Conservation (phyloP, 1,140 invertebrate genomes). For the Zaprionus davidi region DNA sequence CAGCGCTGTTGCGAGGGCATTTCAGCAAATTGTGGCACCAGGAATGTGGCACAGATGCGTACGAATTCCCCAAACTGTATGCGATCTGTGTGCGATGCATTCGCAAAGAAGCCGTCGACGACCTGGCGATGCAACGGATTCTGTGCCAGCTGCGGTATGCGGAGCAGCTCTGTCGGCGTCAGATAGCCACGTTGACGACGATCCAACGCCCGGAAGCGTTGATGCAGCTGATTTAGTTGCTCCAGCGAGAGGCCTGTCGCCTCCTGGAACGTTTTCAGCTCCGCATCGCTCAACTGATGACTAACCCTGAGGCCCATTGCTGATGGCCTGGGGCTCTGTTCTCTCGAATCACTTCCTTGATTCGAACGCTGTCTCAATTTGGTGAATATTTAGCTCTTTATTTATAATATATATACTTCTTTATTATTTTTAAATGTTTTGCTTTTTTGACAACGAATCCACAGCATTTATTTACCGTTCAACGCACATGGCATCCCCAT, state of each 20-base stretch:
- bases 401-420: too few relatives aligned
- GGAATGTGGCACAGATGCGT: slow-evolving; percentile 40
- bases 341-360: neutral
- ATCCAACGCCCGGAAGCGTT: slow-evolving; percentile 51
- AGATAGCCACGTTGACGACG: slow-evolving; percentile 52
- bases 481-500: neutral
- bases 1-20: too few relatives aligned
- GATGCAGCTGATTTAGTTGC: slow-evolving; percentile 51
- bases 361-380: neutral
- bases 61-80: slow-evolving; percentile 53
- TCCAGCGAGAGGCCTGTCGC: slow-evolving; percentile 19
- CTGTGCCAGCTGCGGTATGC: slow-evolving; percentile 54
- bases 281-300: slow-evolving; percentile 26
- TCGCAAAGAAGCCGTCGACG: slow-evolving; percentile 58
- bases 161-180: slow-evolving; percentile 63
- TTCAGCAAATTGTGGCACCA: slow-evolving; percentile 33
- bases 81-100: slow-evolving; percentile 10
- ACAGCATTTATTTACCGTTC: neutral
- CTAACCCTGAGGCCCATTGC: slow-evolving; percentile 30
- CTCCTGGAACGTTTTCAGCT: slow-evolving; percentile 32
- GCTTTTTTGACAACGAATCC: slow-evolving; percentile 1
- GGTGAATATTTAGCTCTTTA: neutral
- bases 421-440: neutral
- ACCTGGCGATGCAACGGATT: slow-evolving; percentile 61
- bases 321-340: neutral